A percentile compares a stretch with the other conserved stretches of the same genome.
These are phyloP conservation scores for Zaprionus gabonicus DNA, from an alignment of 1,140 invertebrate genomes.

Conservation along the genomic window DNA sequence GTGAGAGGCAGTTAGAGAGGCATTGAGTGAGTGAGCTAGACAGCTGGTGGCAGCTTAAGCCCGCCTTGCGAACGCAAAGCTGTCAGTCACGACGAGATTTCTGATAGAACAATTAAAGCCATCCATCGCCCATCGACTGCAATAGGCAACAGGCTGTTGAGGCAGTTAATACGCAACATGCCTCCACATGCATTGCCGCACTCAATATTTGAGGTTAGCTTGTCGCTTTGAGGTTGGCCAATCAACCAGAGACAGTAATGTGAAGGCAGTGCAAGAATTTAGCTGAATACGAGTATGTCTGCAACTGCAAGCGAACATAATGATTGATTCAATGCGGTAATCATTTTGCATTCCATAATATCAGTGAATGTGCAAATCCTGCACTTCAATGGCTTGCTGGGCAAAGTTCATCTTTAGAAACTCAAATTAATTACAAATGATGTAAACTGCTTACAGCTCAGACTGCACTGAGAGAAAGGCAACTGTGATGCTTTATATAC, in stretches of 20 bases:
- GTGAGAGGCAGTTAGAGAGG: background rate
- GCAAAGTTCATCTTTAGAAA: background rate
- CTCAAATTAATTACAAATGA: background rate
- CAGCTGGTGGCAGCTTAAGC: slow-evolving; percentile 4
- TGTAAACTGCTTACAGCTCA: background rate
- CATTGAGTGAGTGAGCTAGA: background rate
- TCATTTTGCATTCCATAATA: too few relatives aligned
- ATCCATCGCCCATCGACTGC: background rate
- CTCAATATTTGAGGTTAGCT: slow-evolving; percentile 3
- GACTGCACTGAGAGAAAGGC: background rate
- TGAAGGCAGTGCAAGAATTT: too few relatives aligned
- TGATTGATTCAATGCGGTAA: too few relatives aligned
- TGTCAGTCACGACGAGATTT: background rate
- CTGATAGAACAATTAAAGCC: slow-evolving; percentile 7
- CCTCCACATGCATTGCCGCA: background rate
- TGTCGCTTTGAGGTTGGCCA: background rate
- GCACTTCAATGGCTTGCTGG: background rate
- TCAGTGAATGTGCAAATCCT: too few relatives aligned
- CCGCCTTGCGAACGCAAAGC: background rate
- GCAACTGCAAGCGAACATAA: too few relatives aligned
- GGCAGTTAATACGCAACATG: background rate
- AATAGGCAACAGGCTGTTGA: slow-evolving; percentile 10
- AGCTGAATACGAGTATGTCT: too few relatives aligned
- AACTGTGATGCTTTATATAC: too few relatives aligned
- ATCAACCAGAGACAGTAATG: background rate